A percentile compares a stretch with the other conserved stretches of the same genome.
Conservation (phyloP, 2,888 invertebrate species). For the Chloromyia formosa region DNA sequence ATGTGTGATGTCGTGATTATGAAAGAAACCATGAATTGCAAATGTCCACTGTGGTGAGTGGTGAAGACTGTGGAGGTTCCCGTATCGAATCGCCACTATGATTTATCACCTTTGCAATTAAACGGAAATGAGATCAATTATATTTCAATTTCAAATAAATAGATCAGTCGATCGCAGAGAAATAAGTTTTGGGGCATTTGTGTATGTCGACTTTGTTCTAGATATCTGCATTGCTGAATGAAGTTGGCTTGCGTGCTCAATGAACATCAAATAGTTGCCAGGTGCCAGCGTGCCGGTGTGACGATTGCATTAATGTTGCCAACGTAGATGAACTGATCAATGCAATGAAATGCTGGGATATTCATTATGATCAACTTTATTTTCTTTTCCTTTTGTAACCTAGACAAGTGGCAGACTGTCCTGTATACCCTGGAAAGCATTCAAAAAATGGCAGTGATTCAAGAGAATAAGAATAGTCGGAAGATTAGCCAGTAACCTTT, state of each 20-base stretch:
- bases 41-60: slow-evolving; percentile 17
- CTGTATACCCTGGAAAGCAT: no score
- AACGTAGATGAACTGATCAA: no score
- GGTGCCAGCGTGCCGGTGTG: neutral
- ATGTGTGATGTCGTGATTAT: neutral
- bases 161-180: slow-evolving; percentile 47
- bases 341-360: no score
- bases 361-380: no score
- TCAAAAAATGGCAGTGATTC: no score
- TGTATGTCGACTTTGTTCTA: slow-evolving; percentile 19
- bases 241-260: neutral
- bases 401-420: no score
- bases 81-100: slow-evolving; percentile 42
- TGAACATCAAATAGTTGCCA: neutral
- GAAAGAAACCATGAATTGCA: slow-evolving; percentile 37
- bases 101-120: slow-evolving; percentile 48
- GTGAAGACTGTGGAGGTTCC: neutral
- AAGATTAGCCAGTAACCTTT: no score
- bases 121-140: slow-evolving; percentile 55
- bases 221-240: slow-evolving; percentile 1
- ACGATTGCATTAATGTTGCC: no score
- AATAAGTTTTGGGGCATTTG: slow-evolving; percentile 20
- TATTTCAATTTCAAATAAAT: slow-evolving; percentile 55
- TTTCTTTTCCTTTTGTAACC: no score
- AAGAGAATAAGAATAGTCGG: no score